Evolutionary conservation across 2,888 invertebrate genomes (phyloP), one percentile per base, ranked within the genome.

Genomic region (Margaritifera margaritifera): DNA sequence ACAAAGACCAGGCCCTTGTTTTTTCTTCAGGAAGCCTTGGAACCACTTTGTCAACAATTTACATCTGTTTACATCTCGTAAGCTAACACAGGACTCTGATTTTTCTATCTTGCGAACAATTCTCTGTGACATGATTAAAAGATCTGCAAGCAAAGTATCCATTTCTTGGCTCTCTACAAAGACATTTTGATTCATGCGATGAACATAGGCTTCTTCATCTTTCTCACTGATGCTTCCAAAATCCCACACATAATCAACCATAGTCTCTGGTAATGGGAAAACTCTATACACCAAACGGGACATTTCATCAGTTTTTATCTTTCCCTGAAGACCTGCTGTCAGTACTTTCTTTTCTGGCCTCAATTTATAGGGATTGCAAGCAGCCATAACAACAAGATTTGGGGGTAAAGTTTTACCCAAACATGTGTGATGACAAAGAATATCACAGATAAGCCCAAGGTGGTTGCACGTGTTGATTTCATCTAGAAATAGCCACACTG

Each of bases 231-330:
- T 62, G 25, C 70, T 74, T 15, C 83, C 83, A 74, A 79, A 83
- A 55, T 83, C 83, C 81, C 81, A 83, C 1, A 83, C 80, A 73
- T 71, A 82, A 54, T 83, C 83, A 11, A 83, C 67, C 68, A 83
- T 69, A 19, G 72, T 70, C 68, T 83, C 82, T 25, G 83, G 83
- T 8, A 83, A 62, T 24, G 83, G 83, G 20, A 78, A 66, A 0
- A 83, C 83, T 51, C 83, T 71, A 53, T 83, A 83, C 0, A 80
- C 83, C 15, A 83, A 66, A 57, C 67, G 69, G 6, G 82, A 82
- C 5, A 79, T 64, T 42, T 79, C 77, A 67, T 82, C 83, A 11
- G 77, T 68, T 60, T 74, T 72, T 15, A 78, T 69, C 64, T 81
- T 81, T 11, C 72, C 79, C 57, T 77, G 70, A 8, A 83, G 62